phyloP scores from a whole-genome alignment of 2,797 vertebrate species.

The Erethizon dorsatum region DNA sequence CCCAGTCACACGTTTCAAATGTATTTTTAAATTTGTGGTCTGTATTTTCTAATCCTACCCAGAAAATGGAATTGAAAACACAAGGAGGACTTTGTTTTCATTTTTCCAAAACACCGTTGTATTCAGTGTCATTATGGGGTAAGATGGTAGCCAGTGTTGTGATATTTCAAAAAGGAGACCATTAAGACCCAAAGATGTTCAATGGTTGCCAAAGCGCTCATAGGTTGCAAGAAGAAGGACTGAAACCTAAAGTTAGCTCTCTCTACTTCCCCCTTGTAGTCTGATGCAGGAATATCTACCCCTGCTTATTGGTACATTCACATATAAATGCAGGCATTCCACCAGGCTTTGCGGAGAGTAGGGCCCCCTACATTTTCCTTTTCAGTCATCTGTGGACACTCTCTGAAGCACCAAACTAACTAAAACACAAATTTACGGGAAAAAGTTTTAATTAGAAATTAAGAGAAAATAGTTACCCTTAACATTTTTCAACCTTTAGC shows the following conservation, averaged over 20 bases:
- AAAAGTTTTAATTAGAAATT: not conserved
- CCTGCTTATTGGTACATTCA: not conserved
- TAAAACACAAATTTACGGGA: not conserved
- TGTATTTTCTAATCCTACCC: not conserved
- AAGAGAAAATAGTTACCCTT: not conserved
- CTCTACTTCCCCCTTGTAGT: accelerated
- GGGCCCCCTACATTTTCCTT: not conserved
- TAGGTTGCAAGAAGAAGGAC: not conserved
- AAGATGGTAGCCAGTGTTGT: not conserved
- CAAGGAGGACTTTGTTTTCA: not conserved
- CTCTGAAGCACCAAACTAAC: not conserved
- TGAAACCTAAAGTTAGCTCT: not conserved
- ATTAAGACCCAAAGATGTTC: not conserved
- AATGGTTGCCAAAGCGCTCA: not conserved
- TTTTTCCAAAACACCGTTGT: not conserved
- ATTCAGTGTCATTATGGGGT: not conserved
- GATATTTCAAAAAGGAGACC: not conserved
- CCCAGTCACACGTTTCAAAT: not conserved
- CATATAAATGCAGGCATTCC: not conserved
- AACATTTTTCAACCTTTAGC: not conserved
- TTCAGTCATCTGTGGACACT: not conserved
- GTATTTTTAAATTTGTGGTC: not conserved
- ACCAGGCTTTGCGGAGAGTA: accelerated
- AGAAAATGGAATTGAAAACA: not conserved
- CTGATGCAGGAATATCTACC: not conserved